Evolutionary conservation across 2,113 vertebrate genomes (phyloP).

Genomic region (Zapus hudsonius): DNA sequence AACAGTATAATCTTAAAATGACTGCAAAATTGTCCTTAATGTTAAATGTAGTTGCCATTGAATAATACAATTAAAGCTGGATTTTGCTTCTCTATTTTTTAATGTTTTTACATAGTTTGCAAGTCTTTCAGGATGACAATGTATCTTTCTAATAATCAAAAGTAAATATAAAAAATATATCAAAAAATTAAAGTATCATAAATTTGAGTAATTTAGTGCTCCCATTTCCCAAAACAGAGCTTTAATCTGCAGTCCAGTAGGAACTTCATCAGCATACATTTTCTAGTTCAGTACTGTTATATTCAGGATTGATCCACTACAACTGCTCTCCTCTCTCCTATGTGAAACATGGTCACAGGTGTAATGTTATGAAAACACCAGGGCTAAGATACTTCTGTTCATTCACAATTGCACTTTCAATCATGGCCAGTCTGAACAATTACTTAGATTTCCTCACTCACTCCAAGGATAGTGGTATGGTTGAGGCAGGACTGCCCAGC

Average conservation of each 20-base stretch:
- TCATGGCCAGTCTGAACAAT: not conserved
- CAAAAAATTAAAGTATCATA: not conserved
- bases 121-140: conserved; percentile 6
- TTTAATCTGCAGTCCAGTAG: not conserved
- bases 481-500: not conserved
- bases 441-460: not conserved
- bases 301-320: not conserved
- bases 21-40: not conserved
- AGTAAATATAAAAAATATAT: not conserved
- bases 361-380: not conserved
- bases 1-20: conserved; percentile 49
- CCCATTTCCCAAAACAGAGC: not conserved
- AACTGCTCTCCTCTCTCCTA: not conserved
- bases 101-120: not conserved
- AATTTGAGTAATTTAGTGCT: not conserved
- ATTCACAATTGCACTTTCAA: not conserved
- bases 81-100: conserved; percentile 21
- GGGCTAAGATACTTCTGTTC: not conserved
- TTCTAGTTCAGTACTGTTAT: not conserved
- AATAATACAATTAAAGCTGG: not conserved
- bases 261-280: not conserved
- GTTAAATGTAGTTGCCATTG: not conserved
- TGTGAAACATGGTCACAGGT: not conserved
- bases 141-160: not conserved
- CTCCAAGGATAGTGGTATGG: not conserved